Percentiles rank a stretch among this genome's conserved stretches.
These are phyloP conservation scores for Neomonachus schauinslandi DNA, from an alignment of 2,113 vertebrate genomes.

Conservation along the genomic window DNA sequence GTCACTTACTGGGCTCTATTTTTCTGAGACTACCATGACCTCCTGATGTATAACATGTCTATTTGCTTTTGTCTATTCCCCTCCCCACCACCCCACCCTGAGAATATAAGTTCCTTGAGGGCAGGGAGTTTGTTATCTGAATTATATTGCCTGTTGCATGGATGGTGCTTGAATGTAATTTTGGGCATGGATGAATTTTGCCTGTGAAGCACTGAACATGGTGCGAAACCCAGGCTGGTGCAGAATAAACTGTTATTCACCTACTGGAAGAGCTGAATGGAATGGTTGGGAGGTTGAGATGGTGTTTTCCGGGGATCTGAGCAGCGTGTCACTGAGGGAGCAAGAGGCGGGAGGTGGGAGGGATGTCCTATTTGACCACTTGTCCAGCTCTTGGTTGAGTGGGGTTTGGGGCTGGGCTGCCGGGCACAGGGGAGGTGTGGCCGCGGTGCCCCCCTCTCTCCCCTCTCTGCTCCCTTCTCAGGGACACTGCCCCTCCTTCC, in stretches of 20 bases:
- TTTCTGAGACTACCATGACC: not conserved
- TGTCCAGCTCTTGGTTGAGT: not conserved
- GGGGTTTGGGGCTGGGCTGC: not conserved
- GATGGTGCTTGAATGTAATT: not conserved
- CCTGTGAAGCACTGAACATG: not conserved
- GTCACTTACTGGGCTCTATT: not conserved
- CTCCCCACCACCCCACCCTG: not conserved
- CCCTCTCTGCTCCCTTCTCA: not conserved
- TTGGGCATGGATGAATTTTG: not conserved
- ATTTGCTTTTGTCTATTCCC: not conserved
- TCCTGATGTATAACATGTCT: not conserved
- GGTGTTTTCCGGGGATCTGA: fast-evolving
- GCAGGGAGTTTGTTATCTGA: not conserved
- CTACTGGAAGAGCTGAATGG: not conserved
- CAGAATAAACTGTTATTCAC: not conserved
- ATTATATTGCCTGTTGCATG: not conserved
- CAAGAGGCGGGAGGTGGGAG: fast-evolving
- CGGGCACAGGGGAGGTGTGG: not conserved
- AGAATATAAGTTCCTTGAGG: not conserved
- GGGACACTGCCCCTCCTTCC: not conserved
- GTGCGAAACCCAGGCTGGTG: not conserved
- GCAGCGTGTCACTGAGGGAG: not conserved
- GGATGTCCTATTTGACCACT: not conserved
- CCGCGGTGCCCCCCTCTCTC: fast-evolving
- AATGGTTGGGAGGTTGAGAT: not conserved